Base-by-base conservation (phyloP, 2,113 vertebrate species). In the Excalfactoria chinensis region DNA sequence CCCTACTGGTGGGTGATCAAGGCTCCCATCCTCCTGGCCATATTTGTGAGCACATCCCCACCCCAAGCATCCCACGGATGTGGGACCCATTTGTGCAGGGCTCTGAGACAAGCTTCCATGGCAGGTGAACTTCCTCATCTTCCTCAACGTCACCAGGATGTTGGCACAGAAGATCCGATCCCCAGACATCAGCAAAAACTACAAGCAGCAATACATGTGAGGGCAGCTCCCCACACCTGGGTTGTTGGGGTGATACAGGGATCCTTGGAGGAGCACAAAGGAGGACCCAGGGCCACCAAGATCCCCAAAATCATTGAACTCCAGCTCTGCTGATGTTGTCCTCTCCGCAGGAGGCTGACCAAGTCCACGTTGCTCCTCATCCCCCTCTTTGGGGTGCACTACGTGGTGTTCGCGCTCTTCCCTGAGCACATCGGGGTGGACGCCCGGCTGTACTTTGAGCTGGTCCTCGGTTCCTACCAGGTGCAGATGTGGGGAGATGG, bases 1-100 rank as follows among this genome's bases (percentile, higher is more conserved):
- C 72, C 30, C 7, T 96, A 95, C 90, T 98, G 97, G 97, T 98
- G 98, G 98, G 97, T 97, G 46, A 97, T 98, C 84, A 98, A 98
- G 94, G 95, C 92, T 60, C 97, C 97, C 60, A 97, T 98, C 44
- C 97, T 98, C 69, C 70, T 98, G 73, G 97, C 97, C 40, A 88
- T 98, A 78, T 97, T 97, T 69, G 97, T 98, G 96, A 97, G 97
- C 96, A 46, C n/a, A 46, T 4, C 17, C 35, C 59, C 25, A 19
- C 25, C 17, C 40, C 22, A 28, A n/a, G 3, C 30, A 60, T 16
- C 51, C 56, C 15, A 3, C 0, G 7, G 72, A 48, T 17, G n/a
- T 3, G 10, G 18, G 12, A 30, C 18, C 40, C 23, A 2, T 2
- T 1, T 63, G 48, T 28, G 56, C 64, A 44, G 46, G 41, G 59